Evolutionary conservation across 2,797 vertebrate genomes (phyloP).

Genomic region (Pteropus rufus): DNA sequence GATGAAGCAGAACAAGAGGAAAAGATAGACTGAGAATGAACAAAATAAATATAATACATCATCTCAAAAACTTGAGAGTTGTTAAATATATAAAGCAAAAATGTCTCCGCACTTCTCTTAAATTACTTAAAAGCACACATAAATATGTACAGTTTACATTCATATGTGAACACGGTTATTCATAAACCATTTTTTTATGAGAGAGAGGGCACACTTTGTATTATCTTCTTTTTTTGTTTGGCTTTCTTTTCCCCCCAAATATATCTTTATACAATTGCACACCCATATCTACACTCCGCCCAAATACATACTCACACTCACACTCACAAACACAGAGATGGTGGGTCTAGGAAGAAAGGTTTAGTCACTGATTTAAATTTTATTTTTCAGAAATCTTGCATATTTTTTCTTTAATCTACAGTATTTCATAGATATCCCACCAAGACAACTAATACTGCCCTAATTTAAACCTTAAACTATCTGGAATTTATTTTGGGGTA

Average conservation of each 20-base stretch:
- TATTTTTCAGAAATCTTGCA: not conserved
- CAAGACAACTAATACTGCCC: not conserved
- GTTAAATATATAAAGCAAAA: not conserved
- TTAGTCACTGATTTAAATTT: not conserved
- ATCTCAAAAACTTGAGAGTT: not conserved
- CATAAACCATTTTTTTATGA: not conserved
- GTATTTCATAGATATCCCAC: not conserved
- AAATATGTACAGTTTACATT: not conserved
- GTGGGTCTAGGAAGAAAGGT: not conserved
- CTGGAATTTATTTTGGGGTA: not conserved
- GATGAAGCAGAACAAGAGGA: not conserved
- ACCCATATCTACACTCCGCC: not conserved
- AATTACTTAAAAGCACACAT: not conserved
- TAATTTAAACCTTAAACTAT: not conserved
- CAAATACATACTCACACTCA: no score
- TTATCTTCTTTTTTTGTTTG: not conserved
- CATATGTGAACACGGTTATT: not conserved
- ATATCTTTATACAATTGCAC: not conserved
- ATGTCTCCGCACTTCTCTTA: not conserved
- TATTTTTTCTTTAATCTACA: not conserved
- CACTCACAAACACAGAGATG: not conserved
- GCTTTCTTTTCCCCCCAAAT: not conserved
- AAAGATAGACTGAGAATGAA: not conserved
- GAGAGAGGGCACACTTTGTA: not conserved
- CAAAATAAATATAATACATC: not conserved